Evolutionary conservation across 1,140 invertebrate genomes (phyloP).

Genomic region (Leptonema lineaticorne): DNA sequence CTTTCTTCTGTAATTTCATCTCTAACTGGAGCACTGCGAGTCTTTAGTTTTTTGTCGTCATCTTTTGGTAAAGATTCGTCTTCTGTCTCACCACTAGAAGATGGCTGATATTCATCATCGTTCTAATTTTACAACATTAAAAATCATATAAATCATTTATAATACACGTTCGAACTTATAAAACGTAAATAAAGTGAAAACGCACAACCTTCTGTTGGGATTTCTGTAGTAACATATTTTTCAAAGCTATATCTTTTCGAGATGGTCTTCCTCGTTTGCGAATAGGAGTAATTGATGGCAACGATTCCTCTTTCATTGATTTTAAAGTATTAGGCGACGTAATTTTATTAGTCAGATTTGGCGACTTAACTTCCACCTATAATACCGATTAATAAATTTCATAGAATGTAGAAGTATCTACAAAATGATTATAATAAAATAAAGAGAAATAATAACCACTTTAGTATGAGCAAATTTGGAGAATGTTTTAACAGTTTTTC

Average conservation of each 20-base stretch:
- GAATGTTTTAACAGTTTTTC: conserved; percentile 70
- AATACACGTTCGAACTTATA: no score
- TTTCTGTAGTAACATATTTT: background rate
- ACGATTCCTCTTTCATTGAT: background rate
- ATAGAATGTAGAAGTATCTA: background rate
- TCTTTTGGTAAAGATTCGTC: conserved; percentile 36
- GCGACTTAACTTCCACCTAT: conserved; percentile 51
- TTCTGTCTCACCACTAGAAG: conserved; percentile 34
- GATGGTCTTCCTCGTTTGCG: conserved; percentile 47
- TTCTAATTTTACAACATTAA: conserved; percentile 19
- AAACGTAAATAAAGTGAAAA: no score
- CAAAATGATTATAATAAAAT: conserved; percentile 2
- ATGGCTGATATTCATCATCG: conserved; percentile 38
- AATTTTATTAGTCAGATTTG: background rate
- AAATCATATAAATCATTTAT: background rate
- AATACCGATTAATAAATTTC: conserved; percentile 13
- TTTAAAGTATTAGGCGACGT: background rate
- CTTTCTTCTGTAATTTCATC: background rate
- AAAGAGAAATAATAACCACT: conserved; percentile 45
- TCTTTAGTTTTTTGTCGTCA: conserved; percentile 25
- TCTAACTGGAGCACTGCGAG: background rate
- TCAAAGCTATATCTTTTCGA: conserved; percentile 37
- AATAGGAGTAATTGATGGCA: background rate
- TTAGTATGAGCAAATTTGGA: conserved; percentile 56
- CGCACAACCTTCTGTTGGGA: conserved; percentile 1